Base-by-base conservation (phyloP, 2,113 vertebrate genomes). In the Apeltes quadracus region DNA sequence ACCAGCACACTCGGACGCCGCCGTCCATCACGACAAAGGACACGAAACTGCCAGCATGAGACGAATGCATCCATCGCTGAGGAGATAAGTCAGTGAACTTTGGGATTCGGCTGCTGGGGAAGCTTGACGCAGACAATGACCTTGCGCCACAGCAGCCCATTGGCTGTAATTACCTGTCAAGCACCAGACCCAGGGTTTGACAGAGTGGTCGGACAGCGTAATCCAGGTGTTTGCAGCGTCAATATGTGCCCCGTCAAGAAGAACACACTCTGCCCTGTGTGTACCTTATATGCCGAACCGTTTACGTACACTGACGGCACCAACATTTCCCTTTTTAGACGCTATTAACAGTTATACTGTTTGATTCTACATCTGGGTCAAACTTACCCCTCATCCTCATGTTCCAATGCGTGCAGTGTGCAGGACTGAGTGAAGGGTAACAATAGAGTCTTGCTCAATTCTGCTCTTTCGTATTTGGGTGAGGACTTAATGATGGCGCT, bases 161-260 rank as follows among this genome's bases (percentile, higher is more conserved):
- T 81, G 87, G 78, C 75, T 82, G 82, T 85, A 86, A 90, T 90
- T 90, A 78, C 81, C 88, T 91, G 90, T 89, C 90, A 88, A 84
- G 34, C 75, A 71, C 57, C 63, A 74, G 85, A 79, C 80, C 32
- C 25, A 38, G 25, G 69, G 25, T 77, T 72, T 87, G 85, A 90
- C 72, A 72, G 78, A 87, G 76, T 69, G 57, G 79, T 62, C 34
- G n/a, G 58, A 74, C 27, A 27, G 57, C 2, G 18, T 76, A 85
- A 84, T 83, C 77, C 83, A 84, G 79, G 81, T 86, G 82, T 89
- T 87, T 88, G 65, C 73, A 14, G 39, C 78, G 64, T 75, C 69
- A 81, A 20, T 74, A 53, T 53, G 50, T 63, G 41, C 27, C 55
- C 20, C 3, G 32, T 36, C 51, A 48, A 81, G 62, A 65, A 50